Conservation (phyloP, 2,797 vertebrate genomes). For the Peromyscus nudipes region DNA sequence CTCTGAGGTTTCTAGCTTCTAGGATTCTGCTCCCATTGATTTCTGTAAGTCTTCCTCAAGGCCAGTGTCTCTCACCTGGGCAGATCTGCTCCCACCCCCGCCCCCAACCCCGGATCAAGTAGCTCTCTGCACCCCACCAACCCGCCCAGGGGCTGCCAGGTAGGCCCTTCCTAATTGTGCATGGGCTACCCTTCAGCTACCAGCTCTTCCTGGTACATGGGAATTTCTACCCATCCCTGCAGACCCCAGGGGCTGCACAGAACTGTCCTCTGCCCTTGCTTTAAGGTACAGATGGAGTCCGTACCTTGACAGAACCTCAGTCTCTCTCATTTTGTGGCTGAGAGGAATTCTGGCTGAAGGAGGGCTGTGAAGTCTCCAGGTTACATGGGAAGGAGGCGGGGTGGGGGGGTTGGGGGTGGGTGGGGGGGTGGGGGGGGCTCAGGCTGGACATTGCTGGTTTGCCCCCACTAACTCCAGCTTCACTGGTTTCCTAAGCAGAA, state of each 20-base stretch:
- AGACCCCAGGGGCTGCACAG: not conserved
- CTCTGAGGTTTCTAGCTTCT: not conserved
- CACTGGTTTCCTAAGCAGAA: not conserved
- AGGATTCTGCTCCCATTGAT: not conserved
- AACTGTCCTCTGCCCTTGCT: not conserved
- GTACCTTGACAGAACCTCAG: not conserved
- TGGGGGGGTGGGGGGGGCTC: not conserved
- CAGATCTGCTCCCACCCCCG: not conserved
- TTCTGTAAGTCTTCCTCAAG: not conserved
- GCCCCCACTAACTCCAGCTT: not conserved
- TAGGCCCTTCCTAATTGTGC: not conserved
- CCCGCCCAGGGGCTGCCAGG: not conserved
- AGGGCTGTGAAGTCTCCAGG: not conserved
- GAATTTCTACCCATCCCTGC: not conserved
- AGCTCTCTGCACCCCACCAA: not conserved
- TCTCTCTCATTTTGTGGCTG: not conserved
- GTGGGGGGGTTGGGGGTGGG: no score
- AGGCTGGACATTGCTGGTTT: not conserved
- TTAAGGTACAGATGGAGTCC: not conserved
- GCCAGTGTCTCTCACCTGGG: not conserved
- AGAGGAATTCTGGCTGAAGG: conserved; percentile 36
- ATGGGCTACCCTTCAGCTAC: not conserved
- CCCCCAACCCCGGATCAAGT: not conserved
- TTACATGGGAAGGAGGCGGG: not conserved
- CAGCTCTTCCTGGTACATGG: not conserved